Conservation (phyloP, 2,797 vertebrate genomes). For the Gymnopithys bicolor region DNA sequence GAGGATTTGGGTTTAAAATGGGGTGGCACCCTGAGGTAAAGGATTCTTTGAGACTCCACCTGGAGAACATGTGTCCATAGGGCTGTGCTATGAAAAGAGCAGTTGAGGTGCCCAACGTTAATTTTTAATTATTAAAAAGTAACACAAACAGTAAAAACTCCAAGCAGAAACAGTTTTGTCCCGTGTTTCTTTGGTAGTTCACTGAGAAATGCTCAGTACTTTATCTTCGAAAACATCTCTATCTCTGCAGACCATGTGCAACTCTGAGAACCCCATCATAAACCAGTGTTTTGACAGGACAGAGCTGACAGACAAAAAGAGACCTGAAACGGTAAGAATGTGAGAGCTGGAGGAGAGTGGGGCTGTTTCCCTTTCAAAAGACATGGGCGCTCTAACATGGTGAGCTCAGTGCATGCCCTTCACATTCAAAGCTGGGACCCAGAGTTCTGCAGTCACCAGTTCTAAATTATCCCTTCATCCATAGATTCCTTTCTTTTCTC, state of each 20-base stretch:
- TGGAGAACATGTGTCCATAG: background rate
- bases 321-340: slow-evolving; percentile 90
- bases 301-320: slow-evolving; percentile 95
- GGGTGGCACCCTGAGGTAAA: background rate
- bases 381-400: accelerated
- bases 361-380: background rate
- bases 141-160: background rate
- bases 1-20: background rate
- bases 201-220: background rate
- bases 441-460: background rate
- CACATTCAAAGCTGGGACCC: background rate
- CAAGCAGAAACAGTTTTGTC: background rate
- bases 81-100: background rate
- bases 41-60: background rate
- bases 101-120: background rate
- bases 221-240: background rate
- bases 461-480: background rate
- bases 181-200: background rate
- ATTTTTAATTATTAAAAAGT: background rate
- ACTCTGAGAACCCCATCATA: slow-evolving; percentile 93
- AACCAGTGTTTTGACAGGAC: slow-evolving; percentile 91
- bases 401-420: background rate
- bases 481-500: background rate
- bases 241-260: slow-evolving; percentile 88
- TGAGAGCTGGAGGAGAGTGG: background rate